phyloP scores from a whole-genome alignment of 2,888 invertebrate species.

The Epistrophella euchroma region DNA sequence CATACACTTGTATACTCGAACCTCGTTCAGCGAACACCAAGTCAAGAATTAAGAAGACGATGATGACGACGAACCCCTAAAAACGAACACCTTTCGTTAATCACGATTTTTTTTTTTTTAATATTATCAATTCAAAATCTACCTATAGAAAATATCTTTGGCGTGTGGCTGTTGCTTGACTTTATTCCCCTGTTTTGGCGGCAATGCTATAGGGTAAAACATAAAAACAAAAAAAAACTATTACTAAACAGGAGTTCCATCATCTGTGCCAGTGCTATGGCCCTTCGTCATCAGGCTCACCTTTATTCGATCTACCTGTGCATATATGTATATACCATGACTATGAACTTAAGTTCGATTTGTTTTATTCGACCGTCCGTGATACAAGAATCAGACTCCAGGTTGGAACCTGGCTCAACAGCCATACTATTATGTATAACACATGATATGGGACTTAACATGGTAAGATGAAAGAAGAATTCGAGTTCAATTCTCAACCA shows the following conservation, averaged over 20 bases:
- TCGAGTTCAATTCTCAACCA: constrained; percentile 81
- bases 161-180: constrained; percentile 38
- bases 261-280: constrained; percentile 41
- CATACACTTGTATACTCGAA: constrained; percentile 6
- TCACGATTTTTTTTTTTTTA: constrained; percentile 1
- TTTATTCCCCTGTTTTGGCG: constrained; percentile 56
- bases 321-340: neutral
- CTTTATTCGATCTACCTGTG: constrained; percentile 25
- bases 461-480: constrained; percentile 66
- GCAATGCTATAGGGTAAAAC: constrained; percentile 43
- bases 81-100: constrained; percentile 50
- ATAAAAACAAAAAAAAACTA: constrained; percentile 52
- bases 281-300: constrained; percentile 35
- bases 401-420: constrained; percentile 65
- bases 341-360: constrained; percentile 36
- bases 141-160: constrained; percentile 20
- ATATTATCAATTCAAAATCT: constrained; percentile 32
- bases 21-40: constrained; percentile 13
- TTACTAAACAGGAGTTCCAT: constrained; percentile 54
- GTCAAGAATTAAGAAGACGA: constrained; percentile 46
- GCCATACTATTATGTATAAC: constrained; percentile 36
- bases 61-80: constrained; percentile 17
- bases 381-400: constrained; percentile 37
- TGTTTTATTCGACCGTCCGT: constrained; percentile 35
- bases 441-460: constrained; percentile 17